Evolutionary conservation across 1,140 invertebrate genomes (phyloP).

Genomic region (Drosophila fuyamai): DNA sequence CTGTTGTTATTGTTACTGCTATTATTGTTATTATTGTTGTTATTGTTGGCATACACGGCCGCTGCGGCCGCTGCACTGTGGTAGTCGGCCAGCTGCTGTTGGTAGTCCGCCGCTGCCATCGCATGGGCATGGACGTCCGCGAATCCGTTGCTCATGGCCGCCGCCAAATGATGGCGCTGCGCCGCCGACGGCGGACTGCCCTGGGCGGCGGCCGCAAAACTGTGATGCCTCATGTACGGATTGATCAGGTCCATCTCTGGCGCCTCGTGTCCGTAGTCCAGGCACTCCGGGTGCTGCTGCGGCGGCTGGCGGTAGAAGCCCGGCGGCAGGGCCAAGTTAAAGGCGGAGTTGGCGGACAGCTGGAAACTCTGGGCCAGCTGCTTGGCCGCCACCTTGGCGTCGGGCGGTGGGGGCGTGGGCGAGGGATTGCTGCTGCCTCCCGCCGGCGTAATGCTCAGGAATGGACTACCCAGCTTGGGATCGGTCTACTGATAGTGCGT

Average conservation of each 20-base stretch:
- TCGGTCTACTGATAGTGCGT: slow-evolving; percentile 6
- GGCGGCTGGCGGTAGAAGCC: slow-evolving; percentile 54
- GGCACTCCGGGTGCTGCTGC: slow-evolving; percentile 35
- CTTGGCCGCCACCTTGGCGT: slow-evolving; percentile 52
- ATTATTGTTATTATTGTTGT: slow-evolving; percentile 56
- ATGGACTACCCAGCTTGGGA: slow-evolving; percentile 84
- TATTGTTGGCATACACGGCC: slow-evolving; percentile 73
- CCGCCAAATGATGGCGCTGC: slow-evolving; percentile 69
- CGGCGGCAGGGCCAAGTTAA: slow-evolving; percentile 75
- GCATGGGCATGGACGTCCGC: slow-evolving; percentile 72
- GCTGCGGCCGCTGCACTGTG: slow-evolving; percentile 78
- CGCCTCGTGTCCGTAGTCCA: slow-evolving; percentile 47
- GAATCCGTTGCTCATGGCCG: slow-evolving; percentile 66
- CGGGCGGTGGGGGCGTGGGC: slow-evolving; percentile 24
- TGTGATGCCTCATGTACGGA: slow-evolving; percentile 83
- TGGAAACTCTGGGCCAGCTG: slow-evolving; percentile 74
- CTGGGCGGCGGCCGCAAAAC: slow-evolving; percentile 72
- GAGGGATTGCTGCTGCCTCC: slow-evolving; percentile 71
- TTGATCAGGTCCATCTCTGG: slow-evolving; percentile 79
- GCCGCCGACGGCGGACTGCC: slow-evolving; percentile 67
- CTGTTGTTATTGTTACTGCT: slow-evolving; percentile 70
- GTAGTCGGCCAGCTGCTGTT: slow-evolving; percentile 78
- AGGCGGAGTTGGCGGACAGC: slow-evolving; percentile 78
- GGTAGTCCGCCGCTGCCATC: slow-evolving; percentile 75
- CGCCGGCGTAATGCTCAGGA: slow-evolving; percentile 66